Percentiles rank a stretch among this genome's conserved stretches.
phyloP scores from a whole-genome alignment of 2,797 vertebrate species.

The Meriones psammophilus region DNA sequence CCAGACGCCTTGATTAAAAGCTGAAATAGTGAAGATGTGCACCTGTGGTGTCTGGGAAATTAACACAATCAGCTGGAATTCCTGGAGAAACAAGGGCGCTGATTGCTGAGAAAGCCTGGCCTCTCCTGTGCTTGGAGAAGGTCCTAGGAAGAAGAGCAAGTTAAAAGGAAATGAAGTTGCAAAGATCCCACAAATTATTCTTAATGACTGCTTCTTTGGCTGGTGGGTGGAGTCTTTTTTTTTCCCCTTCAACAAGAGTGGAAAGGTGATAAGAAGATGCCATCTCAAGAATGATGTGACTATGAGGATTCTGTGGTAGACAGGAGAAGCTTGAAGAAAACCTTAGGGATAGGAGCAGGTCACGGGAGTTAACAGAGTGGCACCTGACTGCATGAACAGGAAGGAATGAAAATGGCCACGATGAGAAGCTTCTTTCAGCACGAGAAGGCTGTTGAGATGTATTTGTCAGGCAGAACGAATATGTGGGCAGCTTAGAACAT shows the following conservation, averaged over 20 bases:
- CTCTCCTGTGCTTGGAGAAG: slow-evolving; percentile 56
- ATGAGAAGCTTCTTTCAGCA: slow-evolving; percentile 2
- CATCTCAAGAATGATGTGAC: slow-evolving; percentile 46
- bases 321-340: slow-evolving; percentile 9
- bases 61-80: slow-evolving; percentile 71
- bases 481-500: slow-evolving; percentile 64
- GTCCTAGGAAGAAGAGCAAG: slow-evolving; percentile 54
- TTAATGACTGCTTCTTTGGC: slow-evolving; percentile 66
- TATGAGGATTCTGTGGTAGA: slow-evolving; percentile 36
- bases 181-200: slow-evolving; percentile 48
- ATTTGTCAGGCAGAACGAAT: slow-evolving; percentile 68
- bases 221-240: neutral
- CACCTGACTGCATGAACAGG: neutral
- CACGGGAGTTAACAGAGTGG: neutral
- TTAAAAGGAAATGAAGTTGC: slow-evolving; percentile 68
- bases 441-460: slow-evolving; percentile 61
- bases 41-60: slow-evolving; percentile 47
- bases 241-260: slow-evolving; percentile 60
- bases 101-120: slow-evolving; percentile 73
- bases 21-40: neutral
- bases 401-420: slow-evolving; percentile 13
- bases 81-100: slow-evolving; percentile 75
- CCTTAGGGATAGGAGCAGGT: neutral
- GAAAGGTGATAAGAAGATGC: slow-evolving; percentile 43
- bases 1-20: slow-evolving; percentile 75